Base-by-base conservation (phyloP, 2,888 invertebrate genomes). In the Orchesella flavescens region DNA sequence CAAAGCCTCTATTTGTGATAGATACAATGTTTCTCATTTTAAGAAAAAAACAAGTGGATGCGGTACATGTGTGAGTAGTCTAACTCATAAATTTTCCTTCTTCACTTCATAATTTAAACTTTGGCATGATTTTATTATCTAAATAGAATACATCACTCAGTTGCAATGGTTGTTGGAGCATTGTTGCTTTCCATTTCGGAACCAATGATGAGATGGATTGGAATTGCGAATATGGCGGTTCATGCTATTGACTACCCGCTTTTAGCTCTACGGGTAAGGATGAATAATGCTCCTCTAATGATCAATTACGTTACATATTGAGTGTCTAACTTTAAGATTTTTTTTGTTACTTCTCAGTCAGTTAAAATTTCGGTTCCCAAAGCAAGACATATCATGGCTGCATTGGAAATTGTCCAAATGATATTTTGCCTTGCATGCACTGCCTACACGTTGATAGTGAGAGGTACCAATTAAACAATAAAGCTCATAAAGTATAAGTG, bases 41-140 rank as follows among this genome's bases (percentile, higher is more conserved):
- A 10, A 79, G 79, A n/a, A 79, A 78, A 21, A 78, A 78, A 44
- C 78, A 71, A 1, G 61, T 78, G 9, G 78, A 78, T 43, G 78
- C 78, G 12, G 13, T 63, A 1, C 78, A 78, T n/a, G 2, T 78
- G 78, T 71, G 24, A 71, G 63, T 34, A 34, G 2, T 3, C 3
- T 57, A 63, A 24, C 13, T 34, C 7, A 9, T 63, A 21, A 44
- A 68, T 68, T 17, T 46, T n/a, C 4, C 1, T 21, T 46, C 23
- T 43, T n/a, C 21, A 61, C 12, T 65, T 4, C 24, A 24, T 24
- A 4, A 19, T 57, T 17, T 19, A n/a, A n/a, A n/a, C n/a, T n/a
- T n/a, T n/a, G n/a, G n/a, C n/a, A 34, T 34, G 34, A 7, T 2
- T 34, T 34, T 34, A 34, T 34, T 65, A 0, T 44, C 44, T 15